Evolutionary conservation across 2,113 vertebrate species (phyloP), one percentile per base, ranked within the genome.

Genomic region (Tinamus guttatus): DNA sequence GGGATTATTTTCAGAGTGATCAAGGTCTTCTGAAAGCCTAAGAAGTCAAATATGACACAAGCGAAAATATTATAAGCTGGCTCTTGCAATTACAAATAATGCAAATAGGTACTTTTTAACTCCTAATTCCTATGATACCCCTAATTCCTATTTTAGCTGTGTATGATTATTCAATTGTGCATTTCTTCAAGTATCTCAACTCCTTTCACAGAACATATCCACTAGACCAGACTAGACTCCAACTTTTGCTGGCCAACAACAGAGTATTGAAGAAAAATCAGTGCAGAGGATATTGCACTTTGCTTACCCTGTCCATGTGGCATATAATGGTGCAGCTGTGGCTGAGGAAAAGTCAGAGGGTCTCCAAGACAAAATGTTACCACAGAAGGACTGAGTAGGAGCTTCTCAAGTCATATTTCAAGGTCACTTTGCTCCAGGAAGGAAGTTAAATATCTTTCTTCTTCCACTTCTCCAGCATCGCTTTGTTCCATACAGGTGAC

Each of bases 1-100:
- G 47, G 47, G 91, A 90, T 97, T 91, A 95, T 69, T 94, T 96
- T 81, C 67, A 91, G 65, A 77, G 12, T 62, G 59, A 95, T 81
- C 86, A 65, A 96, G 54, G 38, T 93, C 81, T 90, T 75, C n/a
- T 2, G 5, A 89, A 81, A 92, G 43, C 69, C 78, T 95, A n/a
- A 81, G 78, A 86, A 94, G 32, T 96, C 56, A 96, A 85, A n/a
- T 70, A 47, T 51, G 63, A 84, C 82, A 89, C 24, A 90, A 93
- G 64, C 52, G 92, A 90, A 90, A 79, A 85, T 27, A 36, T 34
- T 81, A 65, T 85, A 52, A 93, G 13, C 67, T 70, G 79, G 15
- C 77, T 81, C 6, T 47, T 54, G 14, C 41, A 81, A 54, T 85
- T 90, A 93, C 64, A 68, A 95, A 89, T 77, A 41, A 87, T 59